These are phyloP conservation scores for Vulpes vulpes DNA, from an alignment of 2,113 vertebrate species.

Conservation along the genomic window DNA sequence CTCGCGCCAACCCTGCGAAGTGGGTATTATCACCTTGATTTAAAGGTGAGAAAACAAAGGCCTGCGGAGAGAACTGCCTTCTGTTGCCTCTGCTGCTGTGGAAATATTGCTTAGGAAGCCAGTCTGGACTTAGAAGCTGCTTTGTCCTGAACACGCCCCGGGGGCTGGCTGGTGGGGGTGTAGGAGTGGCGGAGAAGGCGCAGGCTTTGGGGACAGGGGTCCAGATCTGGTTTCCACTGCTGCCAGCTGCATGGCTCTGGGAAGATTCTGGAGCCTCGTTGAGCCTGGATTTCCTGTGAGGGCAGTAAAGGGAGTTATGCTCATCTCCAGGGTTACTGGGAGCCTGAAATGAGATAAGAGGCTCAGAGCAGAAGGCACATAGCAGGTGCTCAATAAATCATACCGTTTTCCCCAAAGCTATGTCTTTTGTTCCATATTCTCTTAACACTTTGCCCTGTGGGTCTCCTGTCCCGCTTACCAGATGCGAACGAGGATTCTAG, in stretches of 20 bases:
- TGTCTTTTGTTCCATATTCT: background rate
- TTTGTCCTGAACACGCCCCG: background rate
- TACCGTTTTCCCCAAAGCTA: background rate
- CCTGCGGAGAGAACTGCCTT: background rate
- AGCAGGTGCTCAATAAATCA: background rate
- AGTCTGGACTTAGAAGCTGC: background rate
- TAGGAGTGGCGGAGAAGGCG: background rate
- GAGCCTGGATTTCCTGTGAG: background rate
- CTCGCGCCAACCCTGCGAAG: background rate
- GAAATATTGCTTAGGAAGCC: background rate
- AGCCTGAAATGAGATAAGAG: background rate
- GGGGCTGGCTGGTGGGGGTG: too few relatives aligned
- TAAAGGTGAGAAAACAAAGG: background rate
- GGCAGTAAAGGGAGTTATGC: background rate
- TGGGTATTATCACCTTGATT: too few relatives aligned
- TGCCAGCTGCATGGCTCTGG: background rate
- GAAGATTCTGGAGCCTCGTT: background rate
- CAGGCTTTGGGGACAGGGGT: background rate
- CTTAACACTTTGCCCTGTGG: too few relatives aligned
- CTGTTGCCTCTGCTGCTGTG: background rate
- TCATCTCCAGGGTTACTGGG: rapidly evolving
- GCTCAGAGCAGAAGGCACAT: background rate
- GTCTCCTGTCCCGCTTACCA: background rate
- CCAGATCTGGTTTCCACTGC: rapidly evolving
- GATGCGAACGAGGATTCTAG: background rate